These are phyloP conservation scores for Leontopithecus rosalia DNA, from an alignment of 2,797 vertebrate species.

Conservation along the genomic window DNA sequence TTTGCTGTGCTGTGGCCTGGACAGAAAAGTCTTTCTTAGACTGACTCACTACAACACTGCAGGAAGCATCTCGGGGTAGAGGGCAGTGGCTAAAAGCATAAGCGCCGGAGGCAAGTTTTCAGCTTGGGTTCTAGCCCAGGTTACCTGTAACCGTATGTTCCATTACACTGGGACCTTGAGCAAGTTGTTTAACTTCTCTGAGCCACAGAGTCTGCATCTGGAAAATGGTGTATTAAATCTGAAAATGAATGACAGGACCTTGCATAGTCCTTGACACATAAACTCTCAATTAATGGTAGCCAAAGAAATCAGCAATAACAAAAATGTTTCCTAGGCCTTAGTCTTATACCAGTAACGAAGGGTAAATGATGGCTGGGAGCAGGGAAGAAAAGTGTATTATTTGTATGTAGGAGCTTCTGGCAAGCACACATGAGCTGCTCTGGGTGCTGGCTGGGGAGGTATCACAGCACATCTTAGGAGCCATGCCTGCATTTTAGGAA, in stretches of 20 bases:
- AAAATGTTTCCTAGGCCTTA: background rate
- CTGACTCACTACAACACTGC: too few species aligned
- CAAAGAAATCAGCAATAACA: background rate
- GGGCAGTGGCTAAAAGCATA: background rate
- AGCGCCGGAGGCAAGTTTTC: background rate
- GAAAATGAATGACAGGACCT: background rate
- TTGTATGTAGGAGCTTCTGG: background rate
- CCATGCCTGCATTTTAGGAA: background rate
- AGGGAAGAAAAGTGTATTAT: background rate
- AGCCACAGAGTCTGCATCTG: background rate
- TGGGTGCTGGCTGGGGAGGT: background rate
- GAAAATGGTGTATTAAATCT: background rate
- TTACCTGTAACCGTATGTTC: background rate
- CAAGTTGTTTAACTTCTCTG: background rate
- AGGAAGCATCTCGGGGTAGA: background rate
- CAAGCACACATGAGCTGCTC: too few species aligned
- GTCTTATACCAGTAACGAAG: background rate
- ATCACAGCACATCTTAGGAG: background rate
- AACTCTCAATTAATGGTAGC: background rate
- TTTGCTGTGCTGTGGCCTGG: background rate
- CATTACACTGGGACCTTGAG: background rate
- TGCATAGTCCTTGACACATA: background rate
- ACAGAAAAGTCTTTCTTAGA: background rate
- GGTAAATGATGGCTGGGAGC: background rate
- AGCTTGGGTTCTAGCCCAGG: background rate